Conservation (phyloP, 2,888 invertebrate species). For the Amphiduros pacificus region DNA sequence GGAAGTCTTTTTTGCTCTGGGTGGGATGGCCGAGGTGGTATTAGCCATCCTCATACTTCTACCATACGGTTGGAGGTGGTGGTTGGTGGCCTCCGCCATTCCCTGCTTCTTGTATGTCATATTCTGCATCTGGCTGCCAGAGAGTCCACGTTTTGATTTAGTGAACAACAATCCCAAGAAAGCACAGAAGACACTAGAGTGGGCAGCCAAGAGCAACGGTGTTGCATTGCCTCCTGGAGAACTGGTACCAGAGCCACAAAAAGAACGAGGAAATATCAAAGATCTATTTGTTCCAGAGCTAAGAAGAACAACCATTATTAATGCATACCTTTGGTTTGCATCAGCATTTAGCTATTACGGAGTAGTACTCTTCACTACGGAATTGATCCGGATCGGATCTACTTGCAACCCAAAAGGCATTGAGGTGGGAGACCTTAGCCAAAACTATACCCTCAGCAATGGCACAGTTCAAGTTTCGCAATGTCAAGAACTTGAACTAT, state of each 20-base stretch:
- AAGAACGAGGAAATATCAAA: constrained; percentile 2
- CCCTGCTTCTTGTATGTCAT: constrained; percentile 1
- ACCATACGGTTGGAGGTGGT: constrained; percentile 4
- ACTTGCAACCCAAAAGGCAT: no score
- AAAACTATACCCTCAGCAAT: no score
- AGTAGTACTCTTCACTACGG: constrained; percentile 5
- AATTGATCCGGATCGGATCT: constrained; percentile 1
- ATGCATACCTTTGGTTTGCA: no score
- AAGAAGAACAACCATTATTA: no score
- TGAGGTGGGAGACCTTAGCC: no score
- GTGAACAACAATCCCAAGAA: neutral
- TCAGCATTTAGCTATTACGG: constrained; percentile 7
- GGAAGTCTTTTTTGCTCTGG: constrained; percentile 10
- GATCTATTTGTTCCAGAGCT: no score
- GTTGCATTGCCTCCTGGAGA: constrained; percentile 6
- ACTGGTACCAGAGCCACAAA: neutral
- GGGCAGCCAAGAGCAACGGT: neutral
- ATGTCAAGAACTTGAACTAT: no score
- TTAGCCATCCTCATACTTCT: constrained; percentile 4
- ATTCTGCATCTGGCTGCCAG: no score
- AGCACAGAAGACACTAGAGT: neutral
- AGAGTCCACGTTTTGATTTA: constrained; percentile 2
- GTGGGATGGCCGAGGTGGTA: constrained; percentile 4
- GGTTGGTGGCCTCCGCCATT: constrained; percentile 6
- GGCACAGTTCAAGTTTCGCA: no score